Conservation (phyloP, 2,113 vertebrate species). For the Gobio gobio region DNA sequence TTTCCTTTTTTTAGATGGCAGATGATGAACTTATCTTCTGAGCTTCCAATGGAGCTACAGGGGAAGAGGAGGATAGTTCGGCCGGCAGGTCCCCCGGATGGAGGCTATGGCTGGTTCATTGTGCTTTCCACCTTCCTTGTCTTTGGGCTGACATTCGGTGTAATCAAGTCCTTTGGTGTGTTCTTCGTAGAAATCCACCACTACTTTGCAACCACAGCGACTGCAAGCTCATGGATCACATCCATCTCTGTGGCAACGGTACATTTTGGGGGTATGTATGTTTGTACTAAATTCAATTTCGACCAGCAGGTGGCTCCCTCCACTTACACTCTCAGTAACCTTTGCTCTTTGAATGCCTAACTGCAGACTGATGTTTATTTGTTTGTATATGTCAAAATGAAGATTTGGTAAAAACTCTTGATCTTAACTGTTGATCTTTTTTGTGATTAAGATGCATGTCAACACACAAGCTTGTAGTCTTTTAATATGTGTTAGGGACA, state of each 20-base stretch:
- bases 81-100: constrained; percentile 50
- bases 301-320: constrained; percentile 50
- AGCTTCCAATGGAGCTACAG: constrained; percentile 53
- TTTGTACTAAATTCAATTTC: not conserved
- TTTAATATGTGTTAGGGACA: not conserved
- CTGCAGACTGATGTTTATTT: not conserved
- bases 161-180: constrained; percentile 71
- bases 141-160: constrained; percentile 71
- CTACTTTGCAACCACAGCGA: constrained; percentile 68
- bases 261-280: constrained; percentile 62
- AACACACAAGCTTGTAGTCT: not conserved
- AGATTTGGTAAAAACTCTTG: not conserved
- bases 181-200: constrained; percentile 68
- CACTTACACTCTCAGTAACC: not conserved
- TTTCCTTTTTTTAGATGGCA: constrained; percentile 34
- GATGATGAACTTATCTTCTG: constrained; percentile 4
- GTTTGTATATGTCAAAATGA: not conserved
- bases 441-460: not conserved
- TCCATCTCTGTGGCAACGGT: constrained; percentile 68
- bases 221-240: constrained; percentile 70
- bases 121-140: constrained; percentile 67
- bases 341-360: not conserved
- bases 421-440: not conserved
- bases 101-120: constrained; percentile 69
- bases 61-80: constrained; percentile 12